Conservation (phyloP, 2,888 invertebrate species). For the Agrotis clavis region DNA sequence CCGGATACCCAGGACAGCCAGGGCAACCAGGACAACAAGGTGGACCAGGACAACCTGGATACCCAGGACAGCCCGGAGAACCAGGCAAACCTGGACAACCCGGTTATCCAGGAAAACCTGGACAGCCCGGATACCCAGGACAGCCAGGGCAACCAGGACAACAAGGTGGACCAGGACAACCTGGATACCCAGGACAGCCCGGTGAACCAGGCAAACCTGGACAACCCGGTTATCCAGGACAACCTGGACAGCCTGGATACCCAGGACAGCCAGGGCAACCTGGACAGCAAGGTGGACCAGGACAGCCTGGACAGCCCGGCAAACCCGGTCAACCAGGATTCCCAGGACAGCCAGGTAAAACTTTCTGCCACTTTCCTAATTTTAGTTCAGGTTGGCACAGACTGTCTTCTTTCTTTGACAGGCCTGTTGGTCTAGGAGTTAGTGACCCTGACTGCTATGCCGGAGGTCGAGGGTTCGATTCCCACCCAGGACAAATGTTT, state of each 20-base stretch:
- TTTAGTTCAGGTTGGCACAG: no score
- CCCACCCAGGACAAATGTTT: no score
- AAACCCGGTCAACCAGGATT: constrained; percentile 17
- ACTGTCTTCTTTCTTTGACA: no score
- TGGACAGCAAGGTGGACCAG: not conserved
- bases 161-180: constrained; percentile 1
- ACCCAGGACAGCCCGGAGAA: constrained; percentile 67
- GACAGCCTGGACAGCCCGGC: constrained; percentile 10
- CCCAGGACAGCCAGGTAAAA: constrained; percentile 18
- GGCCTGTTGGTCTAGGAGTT: no score
- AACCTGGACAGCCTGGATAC: constrained; percentile 80
- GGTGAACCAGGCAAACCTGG: not conserved
- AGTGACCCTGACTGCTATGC: no score
- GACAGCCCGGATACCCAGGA: constrained; percentile 20
- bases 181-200: constrained; percentile 46
- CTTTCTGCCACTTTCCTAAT: no score
- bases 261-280: constrained; percentile 75
- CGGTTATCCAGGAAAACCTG: constrained; percentile 61
- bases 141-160: constrained; percentile 61
- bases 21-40: no score
- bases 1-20: not conserved
- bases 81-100: constrained; percentile 69
- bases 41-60: constrained; percentile 54
- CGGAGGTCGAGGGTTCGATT: no score
- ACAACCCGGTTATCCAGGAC: constrained; percentile 67